These are phyloP conservation scores for Myotis daubentonii DNA, from an alignment of 2,797 vertebrate genomes.

Conservation along the genomic window DNA sequence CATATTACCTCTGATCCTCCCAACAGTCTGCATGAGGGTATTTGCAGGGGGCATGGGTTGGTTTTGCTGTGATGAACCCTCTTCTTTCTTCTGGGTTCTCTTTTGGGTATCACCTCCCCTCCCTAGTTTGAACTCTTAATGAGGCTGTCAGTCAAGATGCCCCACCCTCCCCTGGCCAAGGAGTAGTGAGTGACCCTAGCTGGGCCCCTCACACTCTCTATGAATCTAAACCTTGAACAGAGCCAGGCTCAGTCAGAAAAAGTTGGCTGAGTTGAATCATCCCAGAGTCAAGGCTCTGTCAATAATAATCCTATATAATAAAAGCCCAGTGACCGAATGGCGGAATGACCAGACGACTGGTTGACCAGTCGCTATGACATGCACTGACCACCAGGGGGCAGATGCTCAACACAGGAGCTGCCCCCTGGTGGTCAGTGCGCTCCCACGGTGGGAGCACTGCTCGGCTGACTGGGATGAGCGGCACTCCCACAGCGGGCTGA, in stretches of 20 bases:
- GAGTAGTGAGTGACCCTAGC: background rate
- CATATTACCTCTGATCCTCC: background rate
- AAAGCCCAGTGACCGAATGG: too few species aligned
- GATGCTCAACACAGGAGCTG: too few species aligned
- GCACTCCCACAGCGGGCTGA: too few species aligned
- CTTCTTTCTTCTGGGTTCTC: background rate
- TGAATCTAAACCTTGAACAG: background rate
- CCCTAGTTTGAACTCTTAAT: background rate
- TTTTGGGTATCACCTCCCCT: background rate
- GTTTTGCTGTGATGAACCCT: background rate
- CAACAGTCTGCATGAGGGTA: background rate
- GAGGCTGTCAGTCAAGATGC: slow-evolving; percentile 1
- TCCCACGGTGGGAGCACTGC: too few species aligned
- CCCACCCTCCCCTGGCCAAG: background rate
- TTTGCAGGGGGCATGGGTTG: background rate
- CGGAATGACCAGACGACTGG: too few species aligned
- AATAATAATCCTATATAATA: background rate
- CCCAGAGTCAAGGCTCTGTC: background rate
- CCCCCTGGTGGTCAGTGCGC: too few species aligned
- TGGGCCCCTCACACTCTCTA: background rate
- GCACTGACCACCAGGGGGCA: too few species aligned
- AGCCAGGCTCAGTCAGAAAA: background rate
- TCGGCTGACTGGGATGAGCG: too few species aligned
- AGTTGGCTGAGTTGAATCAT: background rate
- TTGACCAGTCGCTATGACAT: too few species aligned